A percentile compares a stretch with the other conserved stretches of the same genome.
Evolutionary conservation across 92 coral and sea anemone species (phyloP).

Genomic region (Porites rus): DNA sequence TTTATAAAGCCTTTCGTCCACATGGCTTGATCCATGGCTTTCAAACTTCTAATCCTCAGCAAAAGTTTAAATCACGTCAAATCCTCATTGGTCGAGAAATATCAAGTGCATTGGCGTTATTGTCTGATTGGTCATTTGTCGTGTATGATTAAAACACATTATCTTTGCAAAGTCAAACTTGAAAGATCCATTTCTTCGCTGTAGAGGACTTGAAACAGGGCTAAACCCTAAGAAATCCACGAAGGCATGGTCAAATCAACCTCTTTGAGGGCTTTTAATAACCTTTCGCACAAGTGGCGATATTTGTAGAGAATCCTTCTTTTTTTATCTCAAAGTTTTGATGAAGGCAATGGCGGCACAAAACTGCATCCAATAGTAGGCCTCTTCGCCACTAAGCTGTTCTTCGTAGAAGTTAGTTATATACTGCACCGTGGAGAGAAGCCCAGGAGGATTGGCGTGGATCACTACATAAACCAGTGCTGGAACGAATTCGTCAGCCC

Average conservation of each 20-base stretch:
- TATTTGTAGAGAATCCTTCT: neutral
- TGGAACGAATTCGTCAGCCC: constrained; percentile 97
- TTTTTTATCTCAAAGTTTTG: constrained; percentile 62
- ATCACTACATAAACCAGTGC: constrained; percentile 94
- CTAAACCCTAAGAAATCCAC: neutral
- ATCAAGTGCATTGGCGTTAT: neutral
- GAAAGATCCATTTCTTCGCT: neutral
- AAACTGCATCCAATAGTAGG: constrained; percentile 99
- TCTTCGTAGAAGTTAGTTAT: constrained; percentile 86
- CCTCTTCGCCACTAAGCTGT: constrained; percentile 93
- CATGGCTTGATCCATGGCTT: neutral
- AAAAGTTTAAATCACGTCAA: neutral
- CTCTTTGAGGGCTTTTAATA: no score
- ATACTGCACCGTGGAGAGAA: constrained; percentile 93
- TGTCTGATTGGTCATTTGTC: neutral
- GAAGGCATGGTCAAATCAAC: neutral
- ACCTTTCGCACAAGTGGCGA: neutral
- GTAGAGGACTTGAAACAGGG: neutral
- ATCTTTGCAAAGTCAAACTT: neutral
- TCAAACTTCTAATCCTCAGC: neutral
- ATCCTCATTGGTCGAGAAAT: neutral
- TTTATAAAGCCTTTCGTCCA: neutral
- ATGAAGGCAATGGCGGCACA: constrained; percentile 95
- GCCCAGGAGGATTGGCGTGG: constrained; percentile 96
- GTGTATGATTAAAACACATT: neutral